Conservation (phyloP, 2,888 invertebrate species). For the Craniophora ligustri region DNA sequence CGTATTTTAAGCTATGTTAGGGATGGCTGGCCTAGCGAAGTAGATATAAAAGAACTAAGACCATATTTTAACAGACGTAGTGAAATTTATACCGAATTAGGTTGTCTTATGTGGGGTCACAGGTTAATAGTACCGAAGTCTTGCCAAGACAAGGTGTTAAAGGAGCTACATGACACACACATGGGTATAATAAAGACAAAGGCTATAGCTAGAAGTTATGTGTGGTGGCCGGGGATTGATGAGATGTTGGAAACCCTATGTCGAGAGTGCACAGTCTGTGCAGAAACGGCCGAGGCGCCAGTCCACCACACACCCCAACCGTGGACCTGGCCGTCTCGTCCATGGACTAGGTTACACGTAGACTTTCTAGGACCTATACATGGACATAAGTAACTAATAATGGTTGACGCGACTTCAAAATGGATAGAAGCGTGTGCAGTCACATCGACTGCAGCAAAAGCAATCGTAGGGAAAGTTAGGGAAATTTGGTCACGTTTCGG, state of each 20-base stretch:
- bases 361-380: not conserved
- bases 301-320: not conserved
- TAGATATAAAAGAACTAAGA: not conserved
- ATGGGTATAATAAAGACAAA: slow-evolving; percentile 40
- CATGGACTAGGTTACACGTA: not conserved
- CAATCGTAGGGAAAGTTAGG: too few species aligned
- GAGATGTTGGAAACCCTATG: not conserved
- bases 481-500: too few species aligned
- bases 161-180: slow-evolving; percentile 23
- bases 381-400: not conserved
- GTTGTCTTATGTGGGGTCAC: slow-evolving; percentile 20
- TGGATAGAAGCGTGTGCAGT: not conserved
- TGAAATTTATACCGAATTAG: slow-evolving; percentile 7
- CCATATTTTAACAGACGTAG: slow-evolving; percentile 4
- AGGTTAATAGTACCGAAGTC: slow-evolving; percentile 8
- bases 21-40: slow-evolving; percentile 10
- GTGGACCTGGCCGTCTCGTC: not conserved
- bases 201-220: slow-evolving; percentile 26
- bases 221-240: slow-evolving; percentile 38
- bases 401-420: not conserved
- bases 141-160: slow-evolving; percentile 13
- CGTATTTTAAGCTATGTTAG: slow-evolving; percentile 9
- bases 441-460: too few species aligned
- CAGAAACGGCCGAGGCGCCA: not conserved
- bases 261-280: not conserved